Evolutionary conservation across 2,797 vertebrate species (phyloP).

Genomic region (Anguilla obscura): DNA sequence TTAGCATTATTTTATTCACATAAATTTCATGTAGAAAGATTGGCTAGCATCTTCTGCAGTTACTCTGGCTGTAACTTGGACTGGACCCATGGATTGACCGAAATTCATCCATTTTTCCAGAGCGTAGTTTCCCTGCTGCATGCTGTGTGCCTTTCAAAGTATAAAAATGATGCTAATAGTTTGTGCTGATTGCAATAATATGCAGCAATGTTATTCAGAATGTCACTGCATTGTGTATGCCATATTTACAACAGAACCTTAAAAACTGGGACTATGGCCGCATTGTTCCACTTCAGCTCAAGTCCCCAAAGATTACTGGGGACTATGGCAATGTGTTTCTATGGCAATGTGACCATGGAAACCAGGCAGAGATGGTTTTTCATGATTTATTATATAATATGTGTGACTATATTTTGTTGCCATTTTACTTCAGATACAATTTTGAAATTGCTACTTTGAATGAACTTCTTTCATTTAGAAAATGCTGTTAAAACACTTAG

Average conservation of each 20-base stretch:
- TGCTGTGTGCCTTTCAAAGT: not conserved
- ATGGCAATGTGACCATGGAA: conserved; percentile 38
- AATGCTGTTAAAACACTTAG: not conserved
- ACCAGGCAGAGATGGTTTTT: conserved; percentile 31
- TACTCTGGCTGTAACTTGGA: not conserved
- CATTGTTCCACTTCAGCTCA: not conserved
- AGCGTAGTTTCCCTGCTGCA: not conserved
- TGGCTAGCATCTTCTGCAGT: not conserved
- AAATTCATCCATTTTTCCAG: not conserved
- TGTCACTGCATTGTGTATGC: not conserved
- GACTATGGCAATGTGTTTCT: conserved; percentile 30
- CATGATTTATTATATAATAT: not conserved
- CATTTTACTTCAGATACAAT: not conserved
- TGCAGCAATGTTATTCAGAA: not conserved
- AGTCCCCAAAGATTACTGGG: conserved; percentile 14
- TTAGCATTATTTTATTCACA: not conserved
- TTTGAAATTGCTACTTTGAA: not conserved
- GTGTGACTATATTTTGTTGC: not conserved
- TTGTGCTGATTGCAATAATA: not conserved
- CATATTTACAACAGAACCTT: not conserved
- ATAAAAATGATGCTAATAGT: not conserved
- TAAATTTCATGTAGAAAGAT: not conserved
- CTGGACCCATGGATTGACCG: not conserved
- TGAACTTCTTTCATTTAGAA: not conserved
- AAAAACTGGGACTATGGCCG: not conserved